Evolutionary conservation across 2,113 vertebrate genomes (phyloP), one percentile per base, ranked within the genome.

Genomic region (Thinocorus orbignyianus): DNA sequence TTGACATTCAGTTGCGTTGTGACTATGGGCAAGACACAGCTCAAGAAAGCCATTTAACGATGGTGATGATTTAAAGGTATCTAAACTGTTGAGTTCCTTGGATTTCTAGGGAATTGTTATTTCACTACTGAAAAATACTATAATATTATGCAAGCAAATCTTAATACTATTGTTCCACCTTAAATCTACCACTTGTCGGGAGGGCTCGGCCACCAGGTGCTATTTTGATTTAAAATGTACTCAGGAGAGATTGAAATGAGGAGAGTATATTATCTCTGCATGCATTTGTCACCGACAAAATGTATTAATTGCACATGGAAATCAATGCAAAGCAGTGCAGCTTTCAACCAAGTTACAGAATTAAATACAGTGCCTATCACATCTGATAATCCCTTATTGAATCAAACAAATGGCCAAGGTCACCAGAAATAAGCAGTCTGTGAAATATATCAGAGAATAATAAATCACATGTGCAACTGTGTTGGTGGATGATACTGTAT

Each of bases 261-360:
- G 2, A 10, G 30, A 78, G 72, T 77, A 1, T 41, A 92, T 94
- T 95, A 95, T 94, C 86, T 39, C 84, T 52, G 80, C 90, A 76
- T 0, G 55, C 60, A 11, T 69, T 91, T 71, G 77, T 71, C 26
- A 26, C 89, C 80, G 80, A 89, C 85, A 95, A 93, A 94, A 92
- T 1, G 3, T 46, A 95, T 96, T 97, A 97, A 97, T 97, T 97
- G 89, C 87, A 57, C 89, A 71, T 92, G 76, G 90, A 97, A 96
- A 97, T 96, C 95, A 91, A 93, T 86, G 85, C 93, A 88, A 86
- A 90, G 70, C 94, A 81, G 66, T 22, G 52, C 8, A 66, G 89
- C 54, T 94, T 95, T 95, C 84, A 91, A 35, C n/a, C 41, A 24
- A 84, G 65, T 55, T 22, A 8, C 60, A 70, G 79, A 90, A 95